Evolutionary conservation across 1,140 invertebrate genomes (phyloP).

Genomic region (Drosophila sproati): DNA sequence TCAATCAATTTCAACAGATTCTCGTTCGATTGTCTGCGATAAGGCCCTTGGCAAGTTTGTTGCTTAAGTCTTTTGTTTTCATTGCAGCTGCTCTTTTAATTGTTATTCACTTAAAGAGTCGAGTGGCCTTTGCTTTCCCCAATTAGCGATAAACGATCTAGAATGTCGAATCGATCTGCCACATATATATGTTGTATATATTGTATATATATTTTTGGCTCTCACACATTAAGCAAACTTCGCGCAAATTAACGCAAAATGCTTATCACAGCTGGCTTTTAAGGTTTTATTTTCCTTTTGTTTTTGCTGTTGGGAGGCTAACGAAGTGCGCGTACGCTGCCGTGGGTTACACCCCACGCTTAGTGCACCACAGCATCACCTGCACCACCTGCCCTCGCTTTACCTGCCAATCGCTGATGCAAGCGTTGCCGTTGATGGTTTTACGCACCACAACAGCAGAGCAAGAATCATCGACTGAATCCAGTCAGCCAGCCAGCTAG

Average conservation of each 20-base stretch:
- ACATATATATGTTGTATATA: constrained; percentile 17
- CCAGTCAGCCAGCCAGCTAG: constrained; percentile 25
- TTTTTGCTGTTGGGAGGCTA: constrained; percentile 37
- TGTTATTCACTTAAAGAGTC: constrained; percentile 63
- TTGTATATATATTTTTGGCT: constrained; percentile 9
- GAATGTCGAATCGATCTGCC: constrained; percentile 8
- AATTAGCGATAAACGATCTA: constrained; percentile 73
- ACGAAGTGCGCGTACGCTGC: constrained; percentile 70
- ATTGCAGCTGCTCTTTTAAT: constrained; percentile 51
- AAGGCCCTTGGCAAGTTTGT: constrained; percentile 49
- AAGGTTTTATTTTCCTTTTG: not conserved
- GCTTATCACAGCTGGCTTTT: constrained; percentile 56
- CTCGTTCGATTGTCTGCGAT: constrained; percentile 15
- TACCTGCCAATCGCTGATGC: constrained; percentile 33
- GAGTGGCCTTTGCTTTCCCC: constrained; percentile 58
- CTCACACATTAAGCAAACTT: constrained; percentile 76
- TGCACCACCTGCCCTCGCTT: constrained; percentile 7
- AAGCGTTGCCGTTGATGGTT: constrained; percentile 70
- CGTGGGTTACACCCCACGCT: constrained; percentile 45
- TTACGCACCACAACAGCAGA: constrained; percentile 62
- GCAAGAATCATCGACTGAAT: not conserved
- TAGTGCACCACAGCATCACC: constrained; percentile 1
- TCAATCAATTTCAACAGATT: constrained; percentile 67
- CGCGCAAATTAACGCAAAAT: constrained; percentile 79
- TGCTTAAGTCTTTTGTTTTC: constrained; percentile 53